Conservation (phyloP, 2,113 vertebrate species). For the Misgurnus mizolepis region DNA sequence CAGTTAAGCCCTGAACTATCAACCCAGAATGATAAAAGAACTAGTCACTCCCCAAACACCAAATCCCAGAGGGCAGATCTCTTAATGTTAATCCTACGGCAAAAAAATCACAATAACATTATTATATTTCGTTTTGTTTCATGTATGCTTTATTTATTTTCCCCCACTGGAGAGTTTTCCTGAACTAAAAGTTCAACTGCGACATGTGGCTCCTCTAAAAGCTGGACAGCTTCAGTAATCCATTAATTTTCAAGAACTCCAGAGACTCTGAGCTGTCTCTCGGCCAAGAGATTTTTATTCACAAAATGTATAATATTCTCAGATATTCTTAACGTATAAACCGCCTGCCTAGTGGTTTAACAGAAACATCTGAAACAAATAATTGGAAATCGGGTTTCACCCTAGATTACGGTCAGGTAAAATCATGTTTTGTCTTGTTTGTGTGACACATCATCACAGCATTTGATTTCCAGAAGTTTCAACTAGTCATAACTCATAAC, state of each 20-base stretch:
- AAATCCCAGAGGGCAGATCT: conserved; percentile 32
- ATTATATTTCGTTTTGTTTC: conserved; percentile 43
- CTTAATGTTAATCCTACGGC: conserved; percentile 27
- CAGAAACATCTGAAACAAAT: neutral
- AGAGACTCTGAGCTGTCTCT: conserved; percentile 14
- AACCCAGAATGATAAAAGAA: conserved; percentile 20
- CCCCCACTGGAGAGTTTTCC: conserved; percentile 37
- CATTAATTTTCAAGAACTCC: conserved; percentile 41
- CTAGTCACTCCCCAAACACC: conserved; percentile 39
- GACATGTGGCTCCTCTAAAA: conserved; percentile 36
- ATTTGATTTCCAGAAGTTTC: conserved; percentile 8
- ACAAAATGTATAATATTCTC: neutral
- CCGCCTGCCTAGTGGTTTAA: neutral
- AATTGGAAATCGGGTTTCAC: conserved; percentile 1
- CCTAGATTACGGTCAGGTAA: neutral
- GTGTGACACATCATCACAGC: neutral
- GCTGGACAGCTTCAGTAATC: conserved; percentile 37
- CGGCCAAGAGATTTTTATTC: neutral
- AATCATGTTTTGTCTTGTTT: conserved; percentile 14
- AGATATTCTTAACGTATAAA: neutral
- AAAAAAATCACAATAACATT: conserved; percentile 24
- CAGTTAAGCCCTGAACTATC: conserved; percentile 25
- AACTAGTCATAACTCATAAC: conserved; percentile 16
- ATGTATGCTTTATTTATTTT: conserved; percentile 46
- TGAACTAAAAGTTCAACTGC: conserved; percentile 43